Conservation (phyloP, 2,888 invertebrate genomes). For the Ptilodon capucinus region DNA sequence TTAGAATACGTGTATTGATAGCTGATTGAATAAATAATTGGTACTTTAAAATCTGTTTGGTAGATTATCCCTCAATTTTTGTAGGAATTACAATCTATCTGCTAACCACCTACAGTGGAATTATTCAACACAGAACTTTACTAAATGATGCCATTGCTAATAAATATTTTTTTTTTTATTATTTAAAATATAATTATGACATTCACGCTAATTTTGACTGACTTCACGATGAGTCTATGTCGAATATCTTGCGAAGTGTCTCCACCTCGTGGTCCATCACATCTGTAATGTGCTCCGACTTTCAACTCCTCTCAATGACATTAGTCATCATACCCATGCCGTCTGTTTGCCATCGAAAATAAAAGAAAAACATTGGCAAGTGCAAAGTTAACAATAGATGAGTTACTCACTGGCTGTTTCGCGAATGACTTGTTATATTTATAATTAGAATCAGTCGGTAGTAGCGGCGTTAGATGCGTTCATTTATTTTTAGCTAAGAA, state of each 20-base stretch:
- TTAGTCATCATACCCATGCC: constrained; percentile 23
- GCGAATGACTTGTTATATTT: constrained; percentile 41
- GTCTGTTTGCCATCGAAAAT: constrained; percentile 21
- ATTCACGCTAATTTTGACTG: not conserved
- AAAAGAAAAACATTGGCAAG: constrained; percentile 35
- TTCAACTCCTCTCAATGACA: constrained; percentile 17
- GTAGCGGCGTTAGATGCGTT: constrained; percentile 42
- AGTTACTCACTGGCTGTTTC: constrained; percentile 34
- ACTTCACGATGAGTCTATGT: not conserved
- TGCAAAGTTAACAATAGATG: constrained; percentile 41
- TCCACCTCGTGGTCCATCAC: not conserved
- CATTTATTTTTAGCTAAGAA: constrained; percentile 39
- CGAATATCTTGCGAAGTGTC: not conserved
- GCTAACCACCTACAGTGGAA: too few relatives aligned
- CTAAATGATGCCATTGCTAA: too few relatives aligned
- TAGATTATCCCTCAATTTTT: too few relatives aligned
- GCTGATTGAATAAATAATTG: too few relatives aligned
- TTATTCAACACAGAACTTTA: too few relatives aligned
- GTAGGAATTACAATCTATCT: too few relatives aligned
- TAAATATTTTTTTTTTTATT: not conserved
- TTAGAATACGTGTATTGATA: too few relatives aligned
- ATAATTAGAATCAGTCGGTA: constrained; percentile 34
- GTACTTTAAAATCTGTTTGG: too few relatives aligned
- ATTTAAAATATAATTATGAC: not conserved
- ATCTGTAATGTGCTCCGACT: not conserved